Evolutionary conservation across 2,888 invertebrate species (phyloP).

Genomic region (Macrosiphum euphorbiae): DNA sequence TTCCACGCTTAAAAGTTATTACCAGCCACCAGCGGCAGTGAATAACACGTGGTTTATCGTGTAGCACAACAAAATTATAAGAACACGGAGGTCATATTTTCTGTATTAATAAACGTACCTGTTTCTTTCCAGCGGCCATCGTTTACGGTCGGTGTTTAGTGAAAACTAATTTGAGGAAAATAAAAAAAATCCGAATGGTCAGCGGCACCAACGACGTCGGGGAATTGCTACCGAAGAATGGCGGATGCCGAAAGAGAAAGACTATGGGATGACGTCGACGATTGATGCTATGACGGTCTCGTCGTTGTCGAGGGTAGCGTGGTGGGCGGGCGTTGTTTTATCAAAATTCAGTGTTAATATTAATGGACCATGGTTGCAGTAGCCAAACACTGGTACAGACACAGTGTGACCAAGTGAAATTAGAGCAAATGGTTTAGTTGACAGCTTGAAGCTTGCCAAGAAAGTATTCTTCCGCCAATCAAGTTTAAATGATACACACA

Average conservation of each 20-base stretch:
- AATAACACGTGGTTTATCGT: slow-evolving; percentile 17
- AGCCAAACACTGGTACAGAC: not conserved
- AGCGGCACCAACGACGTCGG: not conserved
- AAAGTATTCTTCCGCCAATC: no score
- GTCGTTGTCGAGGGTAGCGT: not conserved
- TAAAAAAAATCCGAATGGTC: not conserved
- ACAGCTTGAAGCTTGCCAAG: no score
- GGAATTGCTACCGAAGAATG: not conserved
- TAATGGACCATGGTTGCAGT: not conserved
- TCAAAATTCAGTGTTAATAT: not conserved
- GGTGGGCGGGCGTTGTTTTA: not conserved
- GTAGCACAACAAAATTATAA: no score
- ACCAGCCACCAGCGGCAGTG: not conserved
- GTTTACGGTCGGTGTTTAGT: not conserved
- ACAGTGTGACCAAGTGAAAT: not conserved
- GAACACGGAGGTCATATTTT: no score
- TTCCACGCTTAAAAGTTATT: not conserved
- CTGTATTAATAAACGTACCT: not conserved
- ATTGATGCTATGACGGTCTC: not conserved
- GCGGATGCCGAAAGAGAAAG: not conserved
- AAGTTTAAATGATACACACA: no score
- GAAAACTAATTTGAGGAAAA: not conserved
- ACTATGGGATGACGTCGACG: not conserved
- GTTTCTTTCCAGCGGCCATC: slow-evolving; percentile 61
- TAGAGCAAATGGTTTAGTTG: not conserved